phyloP scores from a whole-genome alignment of 2,113 vertebrate genomes.

The Copsychus sechellarum region DNA sequence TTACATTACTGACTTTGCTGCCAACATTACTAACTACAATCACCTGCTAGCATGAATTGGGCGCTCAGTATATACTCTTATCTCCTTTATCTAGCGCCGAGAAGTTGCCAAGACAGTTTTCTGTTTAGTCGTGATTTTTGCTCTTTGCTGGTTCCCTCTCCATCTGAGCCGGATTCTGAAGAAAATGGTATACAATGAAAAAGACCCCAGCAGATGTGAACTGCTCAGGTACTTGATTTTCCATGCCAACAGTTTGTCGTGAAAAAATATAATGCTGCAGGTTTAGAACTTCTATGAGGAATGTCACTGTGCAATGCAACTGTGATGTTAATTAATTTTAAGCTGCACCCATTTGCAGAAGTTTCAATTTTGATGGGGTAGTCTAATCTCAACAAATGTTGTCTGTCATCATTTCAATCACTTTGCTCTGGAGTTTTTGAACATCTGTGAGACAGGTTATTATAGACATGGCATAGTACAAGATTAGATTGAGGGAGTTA shows the following conservation, averaged over 20 bases:
- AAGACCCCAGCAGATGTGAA: conserved; percentile 84
- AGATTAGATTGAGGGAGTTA: neutral
- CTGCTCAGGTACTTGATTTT: conserved; percentile 81
- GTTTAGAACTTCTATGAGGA: neutral
- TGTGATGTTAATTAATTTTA: neutral
- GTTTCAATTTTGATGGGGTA: neutral
- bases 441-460: neutral
- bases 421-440: neutral
- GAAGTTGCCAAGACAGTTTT: conserved; percentile 98
- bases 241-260: neutral
- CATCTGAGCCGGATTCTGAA: conserved; percentile 94
- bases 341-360: neutral
- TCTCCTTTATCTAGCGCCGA: conserved; percentile 80
- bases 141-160: conserved; percentile 96
- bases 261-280: neutral
- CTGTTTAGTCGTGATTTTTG: conserved; percentile 96
- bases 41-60: neutral
- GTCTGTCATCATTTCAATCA: neutral
- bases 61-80: neutral
- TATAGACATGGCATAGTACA: neutral
- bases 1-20: neutral
- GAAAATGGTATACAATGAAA: conserved; percentile 78
- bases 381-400: neutral
- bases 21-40: neutral
- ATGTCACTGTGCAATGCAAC: neutral